Evolutionary conservation across 2,888 invertebrate genomes (phyloP).

Genomic region (Microchrysa polita): DNA sequence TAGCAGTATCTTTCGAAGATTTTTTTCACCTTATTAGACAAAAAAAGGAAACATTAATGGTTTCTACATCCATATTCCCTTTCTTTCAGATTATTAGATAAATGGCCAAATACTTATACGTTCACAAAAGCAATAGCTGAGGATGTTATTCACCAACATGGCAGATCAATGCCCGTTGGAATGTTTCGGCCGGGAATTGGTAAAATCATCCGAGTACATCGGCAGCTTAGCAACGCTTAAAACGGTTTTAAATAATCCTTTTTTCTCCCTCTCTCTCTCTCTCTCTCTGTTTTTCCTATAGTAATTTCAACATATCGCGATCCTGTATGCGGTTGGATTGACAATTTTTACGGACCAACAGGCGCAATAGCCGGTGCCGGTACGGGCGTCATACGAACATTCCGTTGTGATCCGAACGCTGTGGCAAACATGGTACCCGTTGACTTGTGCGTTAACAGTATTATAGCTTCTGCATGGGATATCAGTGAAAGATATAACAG

Average conservation of each 20-base stretch:
- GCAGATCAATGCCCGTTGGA: conserved; percentile 78
- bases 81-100: conserved; percentile 69
- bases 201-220: too few relatives aligned
- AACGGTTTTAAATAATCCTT: neutral
- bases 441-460: conserved; percentile 83
- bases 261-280: too few relatives aligned
- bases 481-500: conserved; percentile 66
- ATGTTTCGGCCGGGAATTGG: conserved; percentile 88
- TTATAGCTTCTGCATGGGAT: conserved; percentile 82
- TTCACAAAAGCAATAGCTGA: conserved; percentile 92
- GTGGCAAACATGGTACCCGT: conserved; percentile 82
- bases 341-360: conserved; percentile 90
- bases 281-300: conserved; percentile 55
- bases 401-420: conserved; percentile 74
- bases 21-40: too few relatives aligned
- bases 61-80: too few relatives aligned
- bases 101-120: conserved; percentile 90
- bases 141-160: conserved; percentile 74
- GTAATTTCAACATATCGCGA: conserved; percentile 76
- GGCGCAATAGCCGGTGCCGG: conserved; percentile 78
- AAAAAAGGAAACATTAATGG: too few relatives aligned
- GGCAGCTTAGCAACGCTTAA: neutral
- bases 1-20: too few relatives aligned
- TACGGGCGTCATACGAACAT: conserved; percentile 75
- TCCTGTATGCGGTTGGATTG: conserved; percentile 86